Evolutionary conservation across 2,888 invertebrate species (phyloP), one percentile per base, ranked within the genome.

Genomic region (Acrobasis suavella): DNA sequence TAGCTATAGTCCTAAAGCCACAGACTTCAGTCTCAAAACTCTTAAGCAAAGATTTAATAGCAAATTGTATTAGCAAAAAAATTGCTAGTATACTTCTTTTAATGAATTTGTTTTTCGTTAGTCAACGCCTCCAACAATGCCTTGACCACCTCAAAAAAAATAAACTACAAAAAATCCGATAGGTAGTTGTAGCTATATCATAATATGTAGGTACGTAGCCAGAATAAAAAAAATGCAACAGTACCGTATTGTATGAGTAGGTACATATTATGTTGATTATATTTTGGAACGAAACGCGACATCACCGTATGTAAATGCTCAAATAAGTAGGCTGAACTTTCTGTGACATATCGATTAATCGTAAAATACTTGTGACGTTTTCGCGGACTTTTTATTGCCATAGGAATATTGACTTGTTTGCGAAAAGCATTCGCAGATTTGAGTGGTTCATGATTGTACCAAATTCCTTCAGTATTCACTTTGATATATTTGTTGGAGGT

Each of bases 241-340:
- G 0, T 32, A 8, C 7, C 32, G 32, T 32, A 32, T 32, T 46
- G 12, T 46, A 14, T 46, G 1, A 14, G n/a, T 42, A 39, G 39
- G 39, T 39, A 39, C 7, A 39, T 42, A n/a, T n/a, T n/a, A 42
- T 10, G 42, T 42, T 3, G 12, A 62, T 16, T 50, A 59, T 63
- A 60, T 51, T 65, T 62, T 63, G 77, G 73, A 72, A 72, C 75
- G 42, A 66, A 76, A 74, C 76, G 82, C 71, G 81, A 83, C 72
- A 72, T 84, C 83, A 76, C 82, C 75, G 65, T 76, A 81, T 83
- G 83, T 69, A 80, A 85, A 87, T 83, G 75, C 63, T 65, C 70
- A 65, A 77, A 66, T 65, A 66, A 66, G 70, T 70, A 72, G 66
- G 67, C 67, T 66, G 69, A 67, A 64, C 55, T 73, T 71, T 68